Conservation (phyloP, 2,888 invertebrate genomes). For the Petrolisthes cinctipes region DNA sequence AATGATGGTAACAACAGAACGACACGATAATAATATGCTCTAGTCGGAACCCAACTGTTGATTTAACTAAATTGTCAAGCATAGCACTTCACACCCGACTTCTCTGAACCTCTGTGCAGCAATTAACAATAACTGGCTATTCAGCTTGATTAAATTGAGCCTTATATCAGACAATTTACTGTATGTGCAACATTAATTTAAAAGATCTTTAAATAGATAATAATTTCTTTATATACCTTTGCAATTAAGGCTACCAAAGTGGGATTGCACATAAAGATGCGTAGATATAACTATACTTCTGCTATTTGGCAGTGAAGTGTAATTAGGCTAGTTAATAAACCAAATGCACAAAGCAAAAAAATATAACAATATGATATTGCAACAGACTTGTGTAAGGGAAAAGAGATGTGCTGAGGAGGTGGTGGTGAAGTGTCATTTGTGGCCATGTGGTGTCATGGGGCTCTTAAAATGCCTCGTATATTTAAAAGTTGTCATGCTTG, state of each 20-base stretch:
- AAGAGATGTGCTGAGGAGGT: not conserved
- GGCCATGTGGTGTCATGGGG: not conserved
- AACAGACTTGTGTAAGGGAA: not conserved
- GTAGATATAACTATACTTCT: conserved; percentile 21
- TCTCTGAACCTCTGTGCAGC: conserved; percentile 22
- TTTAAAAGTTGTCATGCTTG: no score
- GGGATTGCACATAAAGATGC: conserved; percentile 43
- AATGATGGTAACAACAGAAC: no score
- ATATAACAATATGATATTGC: not conserved
- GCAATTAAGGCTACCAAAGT: conserved; percentile 33
- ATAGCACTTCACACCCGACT: conserved; percentile 28
- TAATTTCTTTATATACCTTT: not conserved
- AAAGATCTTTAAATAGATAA: conserved; percentile 21
- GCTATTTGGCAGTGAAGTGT: conserved; percentile 45
- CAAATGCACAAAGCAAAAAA: conserved; percentile 25
- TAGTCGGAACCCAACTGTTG: no score
- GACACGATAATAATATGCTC: no score
- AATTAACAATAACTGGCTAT: conserved; percentile 9
- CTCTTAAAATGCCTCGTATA: no score
- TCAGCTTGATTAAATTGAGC: conserved; percentile 27
- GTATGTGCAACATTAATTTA: conserved; percentile 36
- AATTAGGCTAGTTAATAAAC: conserved; percentile 31
- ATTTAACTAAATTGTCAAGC: conserved; percentile 7
- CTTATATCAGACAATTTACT: conserved; percentile 16
- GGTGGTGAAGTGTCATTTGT: not conserved